phyloP scores from a whole-genome alignment of 2,797 vertebrate genomes.

The Epinephelus coioides region DNA sequence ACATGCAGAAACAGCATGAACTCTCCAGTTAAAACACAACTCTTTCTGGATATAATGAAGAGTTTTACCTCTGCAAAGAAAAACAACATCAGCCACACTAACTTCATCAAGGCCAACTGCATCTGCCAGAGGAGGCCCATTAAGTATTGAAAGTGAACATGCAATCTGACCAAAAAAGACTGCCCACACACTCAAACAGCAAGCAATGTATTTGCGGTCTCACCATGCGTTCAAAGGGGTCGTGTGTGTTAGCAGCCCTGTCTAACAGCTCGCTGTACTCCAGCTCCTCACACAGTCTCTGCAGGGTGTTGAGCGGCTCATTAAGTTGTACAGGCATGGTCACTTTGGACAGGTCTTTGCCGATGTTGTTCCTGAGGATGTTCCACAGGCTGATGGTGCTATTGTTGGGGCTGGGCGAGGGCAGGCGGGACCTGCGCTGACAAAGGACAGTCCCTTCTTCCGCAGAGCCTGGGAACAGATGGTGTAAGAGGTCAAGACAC shows the following conservation, averaged over 20 bases:
- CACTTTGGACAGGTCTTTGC: conserved; percentile 98
- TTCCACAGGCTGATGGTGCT: conserved; percentile 97
- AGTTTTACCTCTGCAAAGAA: not conserved
- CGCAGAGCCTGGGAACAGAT: conserved; percentile 57
- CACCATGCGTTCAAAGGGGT: conserved; percentile 94
- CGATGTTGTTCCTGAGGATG: conserved; percentile 97
- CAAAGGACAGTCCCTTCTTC: conserved; percentile 63
- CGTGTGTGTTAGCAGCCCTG: conserved; percentile 86
- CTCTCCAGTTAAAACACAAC: not conserved
- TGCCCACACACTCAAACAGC: conserved; percentile 22
- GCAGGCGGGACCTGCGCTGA: conserved; percentile 86
- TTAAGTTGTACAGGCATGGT: conserved; percentile 97
- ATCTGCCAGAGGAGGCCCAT: not conserved
- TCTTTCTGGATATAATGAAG: not conserved
- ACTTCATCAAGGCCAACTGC: not conserved
- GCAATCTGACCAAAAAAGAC: conserved; percentile 5
- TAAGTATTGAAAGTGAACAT: conserved; percentile 9
- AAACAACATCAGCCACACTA: no score
- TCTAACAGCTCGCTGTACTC: conserved; percentile 97
- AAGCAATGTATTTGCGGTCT: conserved; percentile 54
- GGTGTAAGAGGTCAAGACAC: conserved; percentile 7
- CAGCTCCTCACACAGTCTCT: conserved; percentile 96
- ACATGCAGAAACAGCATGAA: not conserved
- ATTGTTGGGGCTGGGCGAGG: conserved; percentile 90
- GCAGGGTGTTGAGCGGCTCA: conserved; percentile 96